Percentiles rank a stretch among this genome's conserved stretches.
Evolutionary conservation across 2,113 vertebrate species (phyloP).

Genomic region (Phasianus colchicus): DNA sequence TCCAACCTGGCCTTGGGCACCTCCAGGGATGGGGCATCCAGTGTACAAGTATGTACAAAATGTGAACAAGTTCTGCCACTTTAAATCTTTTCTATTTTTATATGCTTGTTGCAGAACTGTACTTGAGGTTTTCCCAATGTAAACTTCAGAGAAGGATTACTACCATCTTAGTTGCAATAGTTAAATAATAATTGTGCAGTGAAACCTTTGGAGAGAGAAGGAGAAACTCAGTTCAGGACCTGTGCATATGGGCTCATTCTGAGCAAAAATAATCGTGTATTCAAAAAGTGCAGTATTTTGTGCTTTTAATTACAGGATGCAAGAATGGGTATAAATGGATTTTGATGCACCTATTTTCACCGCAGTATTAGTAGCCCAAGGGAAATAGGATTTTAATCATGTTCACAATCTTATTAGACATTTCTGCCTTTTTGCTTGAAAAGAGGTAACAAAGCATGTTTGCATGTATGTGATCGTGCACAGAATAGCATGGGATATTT

Average conservation of each 20-base stretch:
- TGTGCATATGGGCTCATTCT: neutral
- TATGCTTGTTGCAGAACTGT: neutral
- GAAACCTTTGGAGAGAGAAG: neutral
- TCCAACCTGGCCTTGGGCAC: neutral
- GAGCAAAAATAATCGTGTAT: neutral
- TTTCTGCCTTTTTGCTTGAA: neutral
- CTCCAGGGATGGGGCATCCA: neutral
- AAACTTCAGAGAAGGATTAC: neutral
- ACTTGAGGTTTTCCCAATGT: neutral
- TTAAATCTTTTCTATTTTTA: neutral
- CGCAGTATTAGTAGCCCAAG: neutral
- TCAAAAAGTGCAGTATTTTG: neutral
- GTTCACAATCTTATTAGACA: neutral
- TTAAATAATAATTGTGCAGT: neutral
- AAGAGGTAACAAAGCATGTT: neutral
- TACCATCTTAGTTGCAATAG: neutral
- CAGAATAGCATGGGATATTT: neutral
- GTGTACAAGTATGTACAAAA: neutral
- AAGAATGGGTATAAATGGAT: neutral
- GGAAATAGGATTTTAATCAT: neutral
- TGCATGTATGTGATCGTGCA: neutral
- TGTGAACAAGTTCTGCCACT: neutral
- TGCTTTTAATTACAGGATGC: neutral
- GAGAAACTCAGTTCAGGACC: neutral
- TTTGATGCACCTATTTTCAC: neutral